phyloP scores from a whole-genome alignment of 2,797 vertebrate species.

The Muscicapa comitata region DNA sequence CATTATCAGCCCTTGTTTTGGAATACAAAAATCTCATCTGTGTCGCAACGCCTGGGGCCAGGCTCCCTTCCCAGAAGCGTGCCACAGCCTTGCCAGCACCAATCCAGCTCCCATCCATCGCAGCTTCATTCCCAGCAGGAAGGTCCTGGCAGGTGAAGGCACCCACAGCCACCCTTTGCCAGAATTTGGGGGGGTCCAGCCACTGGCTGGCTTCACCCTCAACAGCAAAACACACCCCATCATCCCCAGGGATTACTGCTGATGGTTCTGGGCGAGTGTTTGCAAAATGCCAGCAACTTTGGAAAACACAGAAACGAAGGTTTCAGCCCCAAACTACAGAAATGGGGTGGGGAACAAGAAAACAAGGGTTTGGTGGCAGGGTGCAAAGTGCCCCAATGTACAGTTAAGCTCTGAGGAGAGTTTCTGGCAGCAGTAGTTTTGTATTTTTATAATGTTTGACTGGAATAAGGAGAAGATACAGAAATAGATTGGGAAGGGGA shows the following conservation, averaged over 20 bases:
- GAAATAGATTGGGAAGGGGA: neutral
- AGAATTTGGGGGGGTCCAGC: neutral
- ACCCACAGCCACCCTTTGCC: neutral
- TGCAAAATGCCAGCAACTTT: neutral
- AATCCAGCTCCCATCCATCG: neutral
- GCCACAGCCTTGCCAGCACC: neutral
- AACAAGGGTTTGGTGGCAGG: neutral
- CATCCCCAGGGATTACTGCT: neutral
- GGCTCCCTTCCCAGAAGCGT: neutral
- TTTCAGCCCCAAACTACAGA: neutral
- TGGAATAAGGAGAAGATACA: neutral
- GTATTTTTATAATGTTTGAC: neutral
- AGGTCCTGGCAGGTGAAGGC: neutral
- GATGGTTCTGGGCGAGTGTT: neutral
- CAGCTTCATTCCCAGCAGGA: neutral
- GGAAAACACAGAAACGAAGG: neutral
- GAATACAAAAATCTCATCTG: conserved; percentile 9
- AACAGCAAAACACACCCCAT: neutral
- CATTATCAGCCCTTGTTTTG: conserved; percentile 56
- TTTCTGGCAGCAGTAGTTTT: neutral
- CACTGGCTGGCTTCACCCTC: neutral
- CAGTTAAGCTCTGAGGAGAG: neutral
- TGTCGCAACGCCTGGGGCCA: neutral
- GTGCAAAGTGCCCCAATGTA: neutral
- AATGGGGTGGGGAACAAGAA: neutral